Base-by-base conservation (phyloP, 2,888 invertebrate species). In the Erebia palarica region DNA sequence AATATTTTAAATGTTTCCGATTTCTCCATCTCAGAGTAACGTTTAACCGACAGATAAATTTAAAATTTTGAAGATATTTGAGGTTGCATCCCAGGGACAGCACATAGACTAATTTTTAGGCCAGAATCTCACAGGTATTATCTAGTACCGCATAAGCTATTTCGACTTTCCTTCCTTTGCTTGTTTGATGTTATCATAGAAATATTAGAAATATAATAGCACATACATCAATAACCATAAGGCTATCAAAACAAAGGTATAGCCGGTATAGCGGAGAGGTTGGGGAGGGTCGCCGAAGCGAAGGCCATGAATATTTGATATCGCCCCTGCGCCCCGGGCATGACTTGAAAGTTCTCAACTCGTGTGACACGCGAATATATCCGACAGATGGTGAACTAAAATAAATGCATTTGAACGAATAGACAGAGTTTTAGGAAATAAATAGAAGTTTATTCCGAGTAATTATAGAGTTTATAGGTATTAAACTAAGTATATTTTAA, bases 221-320 rank as follows among this genome's bases (percentile, higher is more conserved):
- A 53, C 16, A 55, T 11, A 42, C 42, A 68, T 68, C 68, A 71
- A 59, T 68, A 36, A 36, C 36, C 36, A 67, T 68, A 71, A 70
- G 55, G 63, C 61, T 73, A 73, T 74, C 67, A 69, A 70, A 68
- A 72, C 42, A 73, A 71, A 61, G 68, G 71, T 71, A 71, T 47
- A 47, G 49, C 66, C 65, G 69, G 65, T 71, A 63, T 47, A 44
- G 61, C 64, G 75, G 79, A 77, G 78, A 75, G 78, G 59, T 58
- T 53, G 74, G 78, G 80, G 76, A 64, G 76, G 75, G 69, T 73
- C 70, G 78, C 74, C 70, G 78, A 70, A 73, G 77, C 83, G 49
- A 49, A 72, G 75, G 76, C 79, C 81, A 90, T 91, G 91, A 90
- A 91, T 91, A 89, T 89, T 90, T 87, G 85, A 91, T 90, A 79